Percentiles rank a stretch among this genome's conserved stretches.
phyloP scores from a whole-genome alignment of 2,888 invertebrate genomes.

The Altica lythri region DNA sequence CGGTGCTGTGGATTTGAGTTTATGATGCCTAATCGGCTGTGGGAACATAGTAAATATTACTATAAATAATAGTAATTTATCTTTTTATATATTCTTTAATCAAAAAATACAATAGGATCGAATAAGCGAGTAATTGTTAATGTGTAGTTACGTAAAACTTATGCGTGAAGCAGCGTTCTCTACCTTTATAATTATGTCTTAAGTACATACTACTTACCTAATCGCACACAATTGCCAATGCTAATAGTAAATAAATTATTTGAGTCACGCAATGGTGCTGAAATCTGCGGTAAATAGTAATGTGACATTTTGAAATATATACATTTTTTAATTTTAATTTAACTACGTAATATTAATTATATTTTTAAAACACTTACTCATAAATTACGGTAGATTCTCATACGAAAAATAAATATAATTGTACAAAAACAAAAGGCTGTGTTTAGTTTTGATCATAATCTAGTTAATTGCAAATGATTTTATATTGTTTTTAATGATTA shows the following conservation, averaged over 20 bases:
- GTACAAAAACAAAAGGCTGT: no score
- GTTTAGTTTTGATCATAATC: no score
- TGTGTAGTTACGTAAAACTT: slow-evolving; percentile 16
- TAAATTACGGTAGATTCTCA: no score
- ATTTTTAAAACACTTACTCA: no score
- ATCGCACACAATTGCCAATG: slow-evolving; percentile 29
- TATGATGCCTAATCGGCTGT: not conserved
- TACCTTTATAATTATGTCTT: slow-evolving; percentile 26
- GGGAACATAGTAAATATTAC: slow-evolving; percentile 9
- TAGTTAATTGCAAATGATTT: no score
- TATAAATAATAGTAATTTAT: slow-evolving; percentile 16
- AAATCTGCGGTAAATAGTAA: slow-evolving; percentile 26
- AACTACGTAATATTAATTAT: no score
- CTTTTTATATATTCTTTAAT: slow-evolving; percentile 8
- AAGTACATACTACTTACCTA: slow-evolving; percentile 32
- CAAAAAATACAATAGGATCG: slow-evolving; percentile 20
- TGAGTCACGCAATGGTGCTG: slow-evolving; percentile 30
- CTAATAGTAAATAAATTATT: slow-evolving; percentile 35
- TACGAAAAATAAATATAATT: no score
- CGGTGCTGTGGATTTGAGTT: no score
- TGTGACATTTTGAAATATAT: slow-evolving; percentile 34
- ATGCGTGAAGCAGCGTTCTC: slow-evolving; percentile 15
- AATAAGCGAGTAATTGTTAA: slow-evolving; percentile 15
- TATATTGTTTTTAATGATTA: no score
- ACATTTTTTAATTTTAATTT: no score